Conservation (phyloP, 2,888 invertebrate genomes). For the Therioaphis trifolii region DNA sequence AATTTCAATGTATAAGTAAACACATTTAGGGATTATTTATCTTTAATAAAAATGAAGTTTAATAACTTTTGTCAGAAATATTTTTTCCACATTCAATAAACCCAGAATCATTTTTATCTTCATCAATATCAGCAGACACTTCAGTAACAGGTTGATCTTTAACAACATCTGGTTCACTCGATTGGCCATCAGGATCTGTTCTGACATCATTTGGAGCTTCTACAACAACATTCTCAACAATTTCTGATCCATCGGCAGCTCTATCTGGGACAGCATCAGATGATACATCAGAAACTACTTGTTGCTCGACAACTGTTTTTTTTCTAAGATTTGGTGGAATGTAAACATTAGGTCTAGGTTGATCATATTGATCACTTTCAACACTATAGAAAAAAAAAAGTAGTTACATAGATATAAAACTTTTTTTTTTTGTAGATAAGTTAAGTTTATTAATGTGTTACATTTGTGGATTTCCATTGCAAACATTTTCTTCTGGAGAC, state of each 20-base stretch:
- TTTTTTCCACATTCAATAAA: constrained; percentile 55
- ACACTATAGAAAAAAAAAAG: constrained; percentile 5
- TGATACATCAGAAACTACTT: not conserved
- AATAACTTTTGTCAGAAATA: constrained; percentile 28
- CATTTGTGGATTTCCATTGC: constrained; percentile 46
- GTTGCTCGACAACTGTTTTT: not conserved
- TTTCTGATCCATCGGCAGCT: constrained; percentile 49
- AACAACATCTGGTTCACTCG: constrained; percentile 43
- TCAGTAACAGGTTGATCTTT: not conserved
- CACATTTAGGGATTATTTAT: not conserved
- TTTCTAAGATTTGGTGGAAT: constrained; percentile 57
- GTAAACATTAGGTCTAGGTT: constrained; percentile 50
- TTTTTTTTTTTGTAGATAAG: not conserved
- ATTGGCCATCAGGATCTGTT: constrained; percentile 56
- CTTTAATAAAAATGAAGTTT: not conserved
- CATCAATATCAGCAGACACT: not conserved
- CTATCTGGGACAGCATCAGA: constrained; percentile 13
- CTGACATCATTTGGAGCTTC: constrained; percentile 47
- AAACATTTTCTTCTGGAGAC: constrained; percentile 26
- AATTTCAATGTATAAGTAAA: not conserved
- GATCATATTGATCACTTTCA: constrained; percentile 3
- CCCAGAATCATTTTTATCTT: constrained; percentile 46
- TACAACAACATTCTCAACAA: constrained; percentile 35
- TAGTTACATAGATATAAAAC: not conserved
- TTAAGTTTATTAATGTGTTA: not conserved